phyloP scores from a whole-genome alignment of 2,888 invertebrate genomes.

The Phalera bucephala region DNA sequence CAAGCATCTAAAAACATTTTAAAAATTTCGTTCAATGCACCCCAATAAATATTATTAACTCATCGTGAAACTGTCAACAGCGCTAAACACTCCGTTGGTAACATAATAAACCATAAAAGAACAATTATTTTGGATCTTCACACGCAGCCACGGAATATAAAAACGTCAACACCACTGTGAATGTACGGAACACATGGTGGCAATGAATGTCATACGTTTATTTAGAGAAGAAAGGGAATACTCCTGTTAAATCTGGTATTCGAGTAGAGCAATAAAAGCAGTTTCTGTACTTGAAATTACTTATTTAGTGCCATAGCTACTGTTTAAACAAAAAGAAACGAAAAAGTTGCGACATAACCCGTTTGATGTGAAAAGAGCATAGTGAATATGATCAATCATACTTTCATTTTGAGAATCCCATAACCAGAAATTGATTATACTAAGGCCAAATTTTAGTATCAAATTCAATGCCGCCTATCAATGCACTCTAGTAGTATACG shows the following conservation, averaged over 20 bases:
- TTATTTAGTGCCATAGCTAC: too few relatives aligned
- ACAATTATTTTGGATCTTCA: constrained; percentile 73
- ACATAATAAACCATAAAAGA: constrained; percentile 63
- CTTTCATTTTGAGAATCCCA: too few relatives aligned
- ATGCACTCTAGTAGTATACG: too few relatives aligned
- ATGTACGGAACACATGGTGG: constrained; percentile 62
- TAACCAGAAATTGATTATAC: too few relatives aligned
- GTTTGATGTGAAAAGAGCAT: too few relatives aligned
- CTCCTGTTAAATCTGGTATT: constrained; percentile 21
- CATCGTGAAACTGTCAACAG: constrained; percentile 66
- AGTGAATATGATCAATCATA: too few relatives aligned
- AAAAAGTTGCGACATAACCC: too few relatives aligned
- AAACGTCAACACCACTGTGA: constrained; percentile 63
- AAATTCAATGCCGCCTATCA: too few relatives aligned
- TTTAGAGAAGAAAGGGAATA: constrained; percentile 39
- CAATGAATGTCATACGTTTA: constrained; percentile 39
- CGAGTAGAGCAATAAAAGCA: constrained; percentile 16
- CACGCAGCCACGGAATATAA: constrained; percentile 61
- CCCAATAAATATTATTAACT: constrained; percentile 47
- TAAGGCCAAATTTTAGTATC: too few relatives aligned
- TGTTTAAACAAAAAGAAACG: too few relatives aligned
- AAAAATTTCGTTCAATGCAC: constrained; percentile 11
- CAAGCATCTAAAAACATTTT: neutral
- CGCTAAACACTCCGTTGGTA: constrained; percentile 73
- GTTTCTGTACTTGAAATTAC: neutral